Percentiles rank a stretch among this genome's conserved stretches.
Conservation (phyloP, 2,797 vertebrate genomes). For the Columba guinea region DNA sequence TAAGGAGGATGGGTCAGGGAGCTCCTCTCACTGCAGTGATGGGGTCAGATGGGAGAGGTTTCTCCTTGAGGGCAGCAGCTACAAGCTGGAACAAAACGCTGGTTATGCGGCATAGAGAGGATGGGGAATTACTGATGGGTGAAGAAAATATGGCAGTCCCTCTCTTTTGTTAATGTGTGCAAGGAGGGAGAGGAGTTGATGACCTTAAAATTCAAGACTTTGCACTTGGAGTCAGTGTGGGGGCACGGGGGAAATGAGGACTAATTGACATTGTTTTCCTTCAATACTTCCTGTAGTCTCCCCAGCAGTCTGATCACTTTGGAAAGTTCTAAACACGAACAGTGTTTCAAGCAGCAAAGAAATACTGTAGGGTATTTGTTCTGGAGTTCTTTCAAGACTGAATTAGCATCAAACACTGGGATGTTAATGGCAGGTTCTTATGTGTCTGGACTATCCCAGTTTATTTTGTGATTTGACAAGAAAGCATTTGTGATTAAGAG, state of each 20-base stretch:
- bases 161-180: not conserved
- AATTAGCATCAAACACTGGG: not conserved
- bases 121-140: not conserved
- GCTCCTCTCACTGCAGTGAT: rapidly evolving
- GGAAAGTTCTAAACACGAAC: not conserved
- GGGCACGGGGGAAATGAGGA: not conserved
- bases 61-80: not conserved
- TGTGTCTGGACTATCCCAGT: rapidly evolving
- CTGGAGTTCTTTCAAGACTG: not conserved
- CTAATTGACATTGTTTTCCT: not conserved
- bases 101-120: not conserved
- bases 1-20: not conserved
- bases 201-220: not conserved
- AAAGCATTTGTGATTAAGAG: not conserved
- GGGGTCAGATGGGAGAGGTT: not conserved
- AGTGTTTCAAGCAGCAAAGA: not conserved
- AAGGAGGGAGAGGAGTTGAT: not conserved
- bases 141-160: not conserved
- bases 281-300: not conserved
- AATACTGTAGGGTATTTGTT: not conserved
- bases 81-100: not conserved
- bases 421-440: not conserved
- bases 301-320: not conserved
- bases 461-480: not conserved
- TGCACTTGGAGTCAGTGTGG: not conserved